These are phyloP conservation scores for Cotesia glomerata DNA, from an alignment of 1,140 invertebrate species.

Conservation along the genomic window DNA sequence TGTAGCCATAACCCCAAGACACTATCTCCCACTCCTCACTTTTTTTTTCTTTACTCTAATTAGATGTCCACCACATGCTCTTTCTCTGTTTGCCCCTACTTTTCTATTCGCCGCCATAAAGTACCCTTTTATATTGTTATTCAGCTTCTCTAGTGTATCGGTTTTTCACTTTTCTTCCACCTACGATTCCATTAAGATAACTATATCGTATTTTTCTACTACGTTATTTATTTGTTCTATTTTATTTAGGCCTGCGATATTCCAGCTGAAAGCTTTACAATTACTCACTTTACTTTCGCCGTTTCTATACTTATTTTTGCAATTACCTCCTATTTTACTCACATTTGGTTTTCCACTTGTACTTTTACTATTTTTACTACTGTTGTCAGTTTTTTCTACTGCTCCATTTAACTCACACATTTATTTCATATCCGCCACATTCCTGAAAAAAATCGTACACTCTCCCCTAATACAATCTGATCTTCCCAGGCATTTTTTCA, in stretches of 20 bases:
- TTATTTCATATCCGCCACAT: too few species aligned
- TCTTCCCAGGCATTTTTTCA: too few species aligned
- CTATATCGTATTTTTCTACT: conserved; percentile 14
- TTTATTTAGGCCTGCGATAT: conserved; percentile 13
- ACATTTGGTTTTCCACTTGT: too few species aligned
- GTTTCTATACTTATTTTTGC: too few species aligned
- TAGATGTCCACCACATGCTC: conserved; percentile 22
- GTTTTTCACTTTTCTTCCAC: conserved; percentile 16
- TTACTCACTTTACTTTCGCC: not conserved
- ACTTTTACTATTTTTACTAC: too few species aligned
- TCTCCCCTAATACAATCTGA: too few species aligned
- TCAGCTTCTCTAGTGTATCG: not conserved
- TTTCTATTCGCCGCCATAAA: conserved; percentile 10
- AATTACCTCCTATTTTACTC: too few species aligned
- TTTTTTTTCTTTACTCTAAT: conserved; percentile 24
- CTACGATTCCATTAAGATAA: conserved; percentile 32
- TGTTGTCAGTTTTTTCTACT: too few species aligned
- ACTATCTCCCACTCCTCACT: not conserved
- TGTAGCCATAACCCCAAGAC: not conserved
- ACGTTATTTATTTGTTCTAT: conserved; percentile 21
- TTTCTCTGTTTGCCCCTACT: conserved; percentile 25
- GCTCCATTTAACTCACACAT: too few species aligned
- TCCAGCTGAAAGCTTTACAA: conserved; percentile 5
- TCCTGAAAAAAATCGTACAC: too few species aligned
- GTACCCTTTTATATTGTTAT: conserved; percentile 5